Evolutionary conservation across 2,797 vertebrate species (phyloP), one percentile per base, ranked within the genome.

Genomic region (Numenius phaeopus): DNA sequence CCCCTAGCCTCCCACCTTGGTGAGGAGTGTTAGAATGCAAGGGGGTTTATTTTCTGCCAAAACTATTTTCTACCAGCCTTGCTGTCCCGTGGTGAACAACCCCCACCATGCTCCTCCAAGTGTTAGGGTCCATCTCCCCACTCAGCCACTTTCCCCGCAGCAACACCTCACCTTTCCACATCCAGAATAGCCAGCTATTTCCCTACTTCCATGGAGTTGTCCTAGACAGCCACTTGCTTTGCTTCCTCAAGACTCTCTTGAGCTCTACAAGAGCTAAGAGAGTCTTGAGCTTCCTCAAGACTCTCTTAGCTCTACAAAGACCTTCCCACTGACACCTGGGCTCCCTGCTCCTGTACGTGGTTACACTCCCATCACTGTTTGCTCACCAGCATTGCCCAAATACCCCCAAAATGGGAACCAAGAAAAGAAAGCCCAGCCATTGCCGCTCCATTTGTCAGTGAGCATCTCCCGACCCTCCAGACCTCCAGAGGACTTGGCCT

Each of bases 41-140:
- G 42, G 42, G 42, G 17, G 7, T 44, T 44, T 44, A 44, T 44
- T 44, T 44, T 44, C 42, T 44, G 42, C 42, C 42, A 18, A 44
- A 44, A 44, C 42, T 44, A 44, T 44, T 44, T 44, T 44, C 42
- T 44, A 47, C 59, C 58, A 76, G 21, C 27, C 47, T 78, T 78
- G 13, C 70, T 91, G 65, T 62, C 26, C 39, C 6, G 0, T 7
- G 13, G 42, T 46, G 55, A 86, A 11, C 18, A 73, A 62, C 8
- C 18, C 29, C 13, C 67, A 67, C 44, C 44, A 59, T 0, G 0
- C 21, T 84, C 39, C 27, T 59, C 3, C 1, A 12, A 39, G 39
- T 23, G 75, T 14, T 52, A 67, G 30, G 18, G 4, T 21, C 49
- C 29, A 19, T 7, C 21, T 9, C 16, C 16, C 12, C 2, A 26